Evolutionary conservation across 2,797 vertebrate genomes (phyloP), one percentile per base, ranked within the genome.

Genomic region (Catharus ustulatus): DNA sequence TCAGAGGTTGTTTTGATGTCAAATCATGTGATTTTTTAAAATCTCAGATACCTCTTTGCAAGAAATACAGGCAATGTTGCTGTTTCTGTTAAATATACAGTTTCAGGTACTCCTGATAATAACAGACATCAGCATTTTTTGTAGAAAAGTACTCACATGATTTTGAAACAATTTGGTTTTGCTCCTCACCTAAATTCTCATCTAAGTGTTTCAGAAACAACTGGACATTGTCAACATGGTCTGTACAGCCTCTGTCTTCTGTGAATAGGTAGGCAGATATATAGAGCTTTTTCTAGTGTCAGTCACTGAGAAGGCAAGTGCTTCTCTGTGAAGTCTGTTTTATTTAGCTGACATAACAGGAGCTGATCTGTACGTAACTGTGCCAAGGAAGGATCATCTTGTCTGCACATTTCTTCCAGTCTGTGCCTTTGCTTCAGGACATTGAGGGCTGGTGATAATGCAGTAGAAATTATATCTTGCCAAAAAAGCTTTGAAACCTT

Each of bases 381-480:
- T 87, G 96, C 90, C 87, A 97, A 93, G 55, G 85, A 95, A 75
- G 75, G 90, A 95, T 97, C 90, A 92, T 96, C 86, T 95, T 97
- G 94, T 90, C 90, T 91, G 76, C 66, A 92, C 93, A 75, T 94
- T 96, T 96, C 83, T 96, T 95, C 88, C 86, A 93, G 95, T 89
- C 80, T 95, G 91, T 92, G 95, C 72, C 91, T 94, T 97, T 95
- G 87, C 94, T 96, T 90, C 87, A 81, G 94, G 94, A 95, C 93
- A 94, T 84, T 92, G 95, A 91, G n/a, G 72, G 63, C 80, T 92
- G 82, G 54, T 85, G 95, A 91, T 97, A 95, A 94, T 76, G 77
- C 19, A 4, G 57, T 68, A 89, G 75, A 96, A 97, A 96, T 85
- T 46, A 38, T 63, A 91, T 79, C 87, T 95, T 95, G 89, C 89